phyloP scores from a whole-genome alignment of 92 coral and sea anemone species.

The Epizoanthus rinbou region DNA sequence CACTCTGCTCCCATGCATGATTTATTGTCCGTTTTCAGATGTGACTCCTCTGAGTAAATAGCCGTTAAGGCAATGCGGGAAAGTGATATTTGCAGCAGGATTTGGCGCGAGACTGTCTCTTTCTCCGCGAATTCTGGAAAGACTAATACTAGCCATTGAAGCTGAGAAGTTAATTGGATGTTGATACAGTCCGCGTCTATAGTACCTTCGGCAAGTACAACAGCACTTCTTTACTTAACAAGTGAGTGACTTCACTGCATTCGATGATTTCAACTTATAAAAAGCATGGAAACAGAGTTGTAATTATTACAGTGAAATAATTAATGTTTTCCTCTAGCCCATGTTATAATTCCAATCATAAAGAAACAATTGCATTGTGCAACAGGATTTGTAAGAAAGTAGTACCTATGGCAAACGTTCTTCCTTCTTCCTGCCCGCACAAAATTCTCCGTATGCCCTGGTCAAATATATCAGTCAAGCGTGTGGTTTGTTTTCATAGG shows the following conservation, averaged over 20 bases:
- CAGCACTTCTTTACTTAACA: constrained; percentile 9
- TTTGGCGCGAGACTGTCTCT: not conserved
- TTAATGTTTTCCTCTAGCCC: not conserved
- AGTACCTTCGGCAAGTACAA: not conserved
- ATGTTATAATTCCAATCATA: not conserved
- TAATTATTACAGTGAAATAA: not conserved
- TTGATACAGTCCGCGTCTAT: not conserved
- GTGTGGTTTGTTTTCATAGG: constrained; percentile 20
- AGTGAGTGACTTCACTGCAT: constrained; percentile 22
- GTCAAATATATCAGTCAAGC: constrained; percentile 1
- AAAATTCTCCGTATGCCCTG: not conserved
- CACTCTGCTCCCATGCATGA: constrained; percentile 37
- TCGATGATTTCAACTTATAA: not conserved
- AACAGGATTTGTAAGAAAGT: not conserved
- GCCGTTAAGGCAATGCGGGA: constrained; percentile 3
- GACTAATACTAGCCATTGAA: not conserved
- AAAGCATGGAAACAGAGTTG: not conserved
- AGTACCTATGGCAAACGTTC: not conserved
- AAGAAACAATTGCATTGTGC: not conserved
- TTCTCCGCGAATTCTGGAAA: not conserved
- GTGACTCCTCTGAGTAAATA: constrained; percentile 12
- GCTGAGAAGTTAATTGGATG: not conserved
- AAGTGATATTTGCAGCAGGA: not conserved
- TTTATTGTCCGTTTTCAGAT: constrained; percentile 39
- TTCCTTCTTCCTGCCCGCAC: too few species aligned